These are phyloP conservation scores for Dreissena polymorpha DNA, from an alignment of 1,140 invertebrate genomes.

Conservation along the genomic window DNA sequence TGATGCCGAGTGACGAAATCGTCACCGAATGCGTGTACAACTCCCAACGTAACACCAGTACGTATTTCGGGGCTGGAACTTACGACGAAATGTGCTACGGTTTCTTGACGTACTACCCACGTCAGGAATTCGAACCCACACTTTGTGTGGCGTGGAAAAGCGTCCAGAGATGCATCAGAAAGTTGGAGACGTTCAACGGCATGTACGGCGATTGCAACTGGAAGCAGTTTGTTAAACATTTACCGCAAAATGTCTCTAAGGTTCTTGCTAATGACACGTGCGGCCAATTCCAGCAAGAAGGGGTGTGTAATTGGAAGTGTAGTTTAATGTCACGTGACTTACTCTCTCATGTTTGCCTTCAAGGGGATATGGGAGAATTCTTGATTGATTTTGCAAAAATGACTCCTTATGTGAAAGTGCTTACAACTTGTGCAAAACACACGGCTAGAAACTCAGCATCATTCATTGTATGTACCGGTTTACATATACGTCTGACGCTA, in stretches of 20 bases:
- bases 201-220: slow-evolving; percentile 34
- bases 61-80: slow-evolving; percentile 59
- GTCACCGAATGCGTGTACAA: slow-evolving; percentile 59
- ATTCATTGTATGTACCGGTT: too few relatives aligned
- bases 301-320: slow-evolving; percentile 50
- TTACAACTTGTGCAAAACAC: too few relatives aligned
- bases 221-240: slow-evolving; percentile 11
- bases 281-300: slow-evolving; percentile 25
- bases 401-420: neutral
- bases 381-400: neutral
- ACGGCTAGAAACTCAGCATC: too few relatives aligned
- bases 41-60: slow-evolving; percentile 44
- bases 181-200: slow-evolving; percentile 40
- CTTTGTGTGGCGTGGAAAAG: slow-evolving; percentile 40
- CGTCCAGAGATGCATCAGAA: slow-evolving; percentile 21
- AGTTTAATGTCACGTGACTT: slow-evolving; percentile 33
- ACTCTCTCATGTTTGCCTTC: slow-evolving; percentile 56
- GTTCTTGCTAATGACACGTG: neutral
- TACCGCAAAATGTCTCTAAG: neutral
- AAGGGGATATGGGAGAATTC: slow-evolving; percentile 54
- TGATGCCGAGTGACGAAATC: slow-evolving; percentile 63
- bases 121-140: slow-evolving; percentile 6
- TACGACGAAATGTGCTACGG: slow-evolving; percentile 68
- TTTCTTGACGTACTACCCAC: slow-evolving; percentile 62
- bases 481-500: too few relatives aligned